phyloP scores from a whole-genome alignment of 2,797 vertebrate genomes.

The Furcifer pardalis region DNA sequence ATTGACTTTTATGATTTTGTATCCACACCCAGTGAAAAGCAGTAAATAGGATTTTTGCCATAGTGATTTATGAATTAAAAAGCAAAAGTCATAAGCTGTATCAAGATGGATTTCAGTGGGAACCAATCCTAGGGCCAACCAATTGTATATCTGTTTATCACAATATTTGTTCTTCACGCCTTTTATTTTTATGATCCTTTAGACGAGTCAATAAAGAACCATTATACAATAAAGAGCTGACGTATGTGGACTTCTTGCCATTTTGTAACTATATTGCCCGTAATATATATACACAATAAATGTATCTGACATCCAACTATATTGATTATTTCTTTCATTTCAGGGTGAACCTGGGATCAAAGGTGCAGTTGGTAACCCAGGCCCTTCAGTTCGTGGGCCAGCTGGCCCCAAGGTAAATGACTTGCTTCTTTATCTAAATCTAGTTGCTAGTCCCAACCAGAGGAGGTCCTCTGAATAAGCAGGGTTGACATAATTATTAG shows the following conservation, averaged over 20 bases:
- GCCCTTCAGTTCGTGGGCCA: conserved; percentile 78
- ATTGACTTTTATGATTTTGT: too few species aligned
- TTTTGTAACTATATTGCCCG: not conserved
- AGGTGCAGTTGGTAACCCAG: conserved; percentile 77
- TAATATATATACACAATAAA: not conserved
- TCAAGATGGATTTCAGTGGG: too few species aligned
- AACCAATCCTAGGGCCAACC: not conserved
- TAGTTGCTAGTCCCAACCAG: not conserved
- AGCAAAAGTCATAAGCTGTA: not conserved
- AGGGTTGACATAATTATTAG: not conserved
- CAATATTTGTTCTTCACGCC: not conserved
- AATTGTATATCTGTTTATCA: not conserved
- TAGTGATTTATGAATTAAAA: not conserved
- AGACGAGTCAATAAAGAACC: not conserved
- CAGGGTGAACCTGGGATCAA: conserved; percentile 82
- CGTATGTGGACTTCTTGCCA: not conserved
- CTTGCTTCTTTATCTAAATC: not conserved
- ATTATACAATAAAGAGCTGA: not conserved
- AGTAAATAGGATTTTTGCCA: too few species aligned
- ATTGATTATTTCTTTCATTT: conserved; percentile 32
- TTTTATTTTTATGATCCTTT: not conserved
- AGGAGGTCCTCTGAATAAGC: too few species aligned
- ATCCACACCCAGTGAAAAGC: too few species aligned
- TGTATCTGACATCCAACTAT: not conserved
- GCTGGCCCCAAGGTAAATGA: conserved; percentile 84